Evolutionary conservation across 2,113 vertebrate genomes (phyloP).

Genomic region (Beaufortia kweichowensis): DNA sequence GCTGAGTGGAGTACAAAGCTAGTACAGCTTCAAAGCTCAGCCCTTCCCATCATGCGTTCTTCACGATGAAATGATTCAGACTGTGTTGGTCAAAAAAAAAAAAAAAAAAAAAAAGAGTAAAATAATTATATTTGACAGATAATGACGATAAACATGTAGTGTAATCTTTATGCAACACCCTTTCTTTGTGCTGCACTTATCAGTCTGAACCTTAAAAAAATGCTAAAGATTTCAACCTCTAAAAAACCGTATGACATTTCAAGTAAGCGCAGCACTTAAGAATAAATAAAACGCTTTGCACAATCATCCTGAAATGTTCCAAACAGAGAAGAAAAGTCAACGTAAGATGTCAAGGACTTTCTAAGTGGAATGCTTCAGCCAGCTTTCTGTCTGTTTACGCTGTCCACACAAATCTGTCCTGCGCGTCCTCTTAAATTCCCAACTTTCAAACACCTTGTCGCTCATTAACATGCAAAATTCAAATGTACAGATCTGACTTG

Average conservation of each 20-base stretch:
- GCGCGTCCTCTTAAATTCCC: conserved; percentile 14
- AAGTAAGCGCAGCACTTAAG: neutral
- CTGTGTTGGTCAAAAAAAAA: conserved; percentile 8
- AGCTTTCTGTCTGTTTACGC: conserved; percentile 39
- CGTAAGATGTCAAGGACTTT: conserved; percentile 9
- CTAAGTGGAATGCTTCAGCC: conserved; percentile 21
- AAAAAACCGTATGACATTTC: neutral
- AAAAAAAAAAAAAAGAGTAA: conserved; percentile 19
- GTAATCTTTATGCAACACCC: neutral
- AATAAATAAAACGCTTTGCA: neutral
- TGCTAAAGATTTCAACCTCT: neutral
- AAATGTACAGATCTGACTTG: conserved; percentile 47
- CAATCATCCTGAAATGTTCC: neutral
- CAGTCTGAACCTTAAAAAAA: neutral
- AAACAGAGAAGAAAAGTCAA: neutral
- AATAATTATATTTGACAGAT: conserved; percentile 22
- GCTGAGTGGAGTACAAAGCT: conserved; percentile 40
- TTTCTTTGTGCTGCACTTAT: neutral
- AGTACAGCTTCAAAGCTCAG: conserved; percentile 44
- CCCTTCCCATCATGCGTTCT: conserved; percentile 20
- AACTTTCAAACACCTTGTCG: conserved; percentile 41
- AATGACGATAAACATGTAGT: neutral
- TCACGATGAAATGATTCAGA: conserved; percentile 1
- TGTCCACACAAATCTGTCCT: conserved; percentile 25
- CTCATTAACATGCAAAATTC: conserved; percentile 50